These are phyloP conservation scores for Hycleus cichorii DNA, from an alignment of 1,140 invertebrate genomes.

Conservation along the genomic window DNA sequence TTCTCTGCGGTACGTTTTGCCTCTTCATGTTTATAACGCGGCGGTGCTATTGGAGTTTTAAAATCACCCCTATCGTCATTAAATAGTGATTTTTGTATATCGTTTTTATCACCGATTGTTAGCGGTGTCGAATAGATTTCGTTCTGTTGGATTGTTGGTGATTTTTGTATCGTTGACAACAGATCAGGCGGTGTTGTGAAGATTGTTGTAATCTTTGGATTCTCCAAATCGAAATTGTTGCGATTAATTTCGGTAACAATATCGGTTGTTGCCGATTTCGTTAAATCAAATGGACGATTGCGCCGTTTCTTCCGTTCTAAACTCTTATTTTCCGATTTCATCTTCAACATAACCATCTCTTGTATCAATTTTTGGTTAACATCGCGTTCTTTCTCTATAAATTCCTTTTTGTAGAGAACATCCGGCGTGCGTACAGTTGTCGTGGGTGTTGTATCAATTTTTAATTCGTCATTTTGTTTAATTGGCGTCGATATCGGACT, in stretches of 20 bases:
- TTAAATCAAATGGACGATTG: conserved; percentile 27
- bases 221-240: conserved; percentile 15
- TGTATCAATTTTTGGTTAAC: conserved; percentile 45
- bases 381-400: conserved; percentile 37
- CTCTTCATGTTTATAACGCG: conserved; percentile 44
- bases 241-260: conserved; percentile 23
- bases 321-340: conserved; percentile 58
- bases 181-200: conserved; percentile 30
- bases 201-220: conserved; percentile 5
- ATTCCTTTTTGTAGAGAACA: conserved; percentile 34
- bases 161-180: conserved; percentile 21
- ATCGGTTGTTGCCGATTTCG: conserved; percentile 33
- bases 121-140: no score
- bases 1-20: conserved; percentile 49
- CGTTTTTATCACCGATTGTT: no score
- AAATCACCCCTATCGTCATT: conserved; percentile 28
- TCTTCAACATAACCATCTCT: conserved; percentile 70
- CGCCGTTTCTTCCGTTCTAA: conserved; percentile 32
- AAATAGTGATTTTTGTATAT: no score
- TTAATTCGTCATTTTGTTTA: conserved; percentile 8
- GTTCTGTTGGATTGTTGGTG: neutral
- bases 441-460: conserved; percentile 17
- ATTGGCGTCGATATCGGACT: conserved; percentile 6
- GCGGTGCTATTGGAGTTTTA: conserved; percentile 44
- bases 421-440: conserved; percentile 21